These are phyloP conservation scores for Romanogobio albipinnatus DNA, from an alignment of 2,113 vertebrate genomes.

Conservation along the genomic window DNA sequence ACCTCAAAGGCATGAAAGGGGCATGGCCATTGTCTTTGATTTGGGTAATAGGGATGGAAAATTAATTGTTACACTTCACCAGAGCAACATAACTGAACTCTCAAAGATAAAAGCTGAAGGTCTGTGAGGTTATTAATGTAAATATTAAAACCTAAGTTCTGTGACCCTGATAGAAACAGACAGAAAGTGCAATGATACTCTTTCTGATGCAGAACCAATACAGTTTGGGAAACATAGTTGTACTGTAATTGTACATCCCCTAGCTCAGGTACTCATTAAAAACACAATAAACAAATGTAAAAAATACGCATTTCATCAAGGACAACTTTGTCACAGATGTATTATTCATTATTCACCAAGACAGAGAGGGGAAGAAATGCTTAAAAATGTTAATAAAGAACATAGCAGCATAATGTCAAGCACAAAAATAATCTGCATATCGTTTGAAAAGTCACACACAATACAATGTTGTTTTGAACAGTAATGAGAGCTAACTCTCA, in stretches of 20 bases:
- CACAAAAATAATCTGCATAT: slow-evolving; percentile 38
- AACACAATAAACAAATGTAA: slow-evolving; percentile 24
- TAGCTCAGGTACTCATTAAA: neutral
- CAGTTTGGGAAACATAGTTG: neutral
- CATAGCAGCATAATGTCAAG: slow-evolving; percentile 25
- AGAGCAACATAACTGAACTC: neutral
- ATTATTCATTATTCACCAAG: slow-evolving; percentile 11
- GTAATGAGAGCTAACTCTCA: neutral
- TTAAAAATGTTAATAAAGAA: slow-evolving; percentile 21
- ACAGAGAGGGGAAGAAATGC: neutral
- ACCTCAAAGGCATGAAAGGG: slow-evolving; percentile 9
- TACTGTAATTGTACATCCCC: neutral
- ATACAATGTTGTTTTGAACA: slow-evolving; percentile 3
- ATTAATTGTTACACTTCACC: slow-evolving; percentile 7
- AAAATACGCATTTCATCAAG: slow-evolving; percentile 8
- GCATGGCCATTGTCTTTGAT: slow-evolving; percentile 12
- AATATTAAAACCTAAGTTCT: slow-evolving; percentile 5
- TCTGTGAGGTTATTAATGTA: neutral
- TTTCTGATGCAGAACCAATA: neutral
- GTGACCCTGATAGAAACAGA: neutral
- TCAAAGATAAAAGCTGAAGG: slow-evolving; percentile 13
- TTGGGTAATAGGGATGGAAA: slow-evolving; percentile 3
- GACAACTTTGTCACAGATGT: slow-evolving; percentile 9
- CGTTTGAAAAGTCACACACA: slow-evolving; percentile 42
- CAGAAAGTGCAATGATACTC: neutral